Base-by-base conservation (phyloP, 2,113 vertebrate genomes). In the Beaufortia kweichowensis region DNA sequence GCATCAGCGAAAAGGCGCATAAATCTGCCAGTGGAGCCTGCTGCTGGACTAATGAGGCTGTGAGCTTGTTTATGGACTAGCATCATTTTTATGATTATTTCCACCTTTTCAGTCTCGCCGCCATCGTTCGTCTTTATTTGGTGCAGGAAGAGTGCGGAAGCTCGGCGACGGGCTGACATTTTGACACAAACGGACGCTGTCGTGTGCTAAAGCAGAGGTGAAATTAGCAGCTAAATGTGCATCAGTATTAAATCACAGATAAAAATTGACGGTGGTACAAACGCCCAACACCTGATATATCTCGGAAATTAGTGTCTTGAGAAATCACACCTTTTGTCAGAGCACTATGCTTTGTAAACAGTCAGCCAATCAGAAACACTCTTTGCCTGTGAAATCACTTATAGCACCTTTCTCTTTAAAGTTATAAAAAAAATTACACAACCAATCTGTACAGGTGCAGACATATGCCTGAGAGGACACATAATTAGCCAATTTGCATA, bases 31-130 rank as follows among this genome's bases (percentile, higher is more conserved):
- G 88, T 74, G 92, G 94, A 94, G 95, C 91, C 94, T 93, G 93
- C 93, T 89, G 93, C 94, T 92, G 91, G 92, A 90, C 93, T 98
- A 97, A 97, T 98, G 96, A 98, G 95, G 92, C 94, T 94, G 92
- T 93, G 92, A 94, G 91, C 92, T 94, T 94, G 94, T 94, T 95
- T 93, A 94, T 93, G 94, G 92, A 94, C 92, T 90, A 90, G 89
- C 92, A 94, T 94, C 93, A 94, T 95, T 95, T 94, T 93, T 95
- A 92, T 94, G 94, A 95, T 95, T 95, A 96, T 94, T 94, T 96
- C 92, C 93, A 94, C 92, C 90, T 92, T 93, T 93, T 94, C 89
- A 88, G 92, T 87, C 93, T 81, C 64, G 66, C 68, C 94, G 90
- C 81, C 79, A 81, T 73, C 73, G 65, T 81, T 79, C 62, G 69